Evolutionary conservation across 2,888 invertebrate species (phyloP), one percentile per base, ranked within the genome.

Genomic region (Tinea pellionella): DNA sequence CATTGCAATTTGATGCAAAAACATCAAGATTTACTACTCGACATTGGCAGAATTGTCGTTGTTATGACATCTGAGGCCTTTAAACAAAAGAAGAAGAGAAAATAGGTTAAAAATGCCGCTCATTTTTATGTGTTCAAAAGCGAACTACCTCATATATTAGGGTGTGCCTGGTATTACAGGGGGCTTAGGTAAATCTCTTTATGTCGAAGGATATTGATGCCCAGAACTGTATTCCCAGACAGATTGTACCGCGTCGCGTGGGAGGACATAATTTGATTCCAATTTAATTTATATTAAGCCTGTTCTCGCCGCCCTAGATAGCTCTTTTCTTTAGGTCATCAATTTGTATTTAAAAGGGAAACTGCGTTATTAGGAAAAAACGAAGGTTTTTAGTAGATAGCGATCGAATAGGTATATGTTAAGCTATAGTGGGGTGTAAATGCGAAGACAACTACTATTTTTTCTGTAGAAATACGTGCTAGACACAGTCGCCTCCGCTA

Each of bases 191-290:
- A 62, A 64, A 65, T 66, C 65, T 63, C 63, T 57, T 61, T 64
- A 62, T 62, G 64, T 64, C 64, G 63, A 56, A 64, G 68, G 69
- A 67, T 71, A 72, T 71, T 68, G 68, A 69, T 67, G 68, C 64
- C 64, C 63, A 58, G 63, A 64, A 64, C 63, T 66, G 67, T 67
- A 67, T 66, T 66, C 65, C 59, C 59, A 30, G 4, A 15, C 61
- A 65, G 68, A 66, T 66, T 67, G 67, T 65, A 47, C 7, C 47
- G 37, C 2, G 16, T 18, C 55, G 55, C 18, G 59, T 61, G 64
- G 63, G 66, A 62, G 62, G 56, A 42, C 63, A 58, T 62, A 61
- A 67, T 66, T 66, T 68, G 70, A 71, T 68, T 67, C 67, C 66
- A 63, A 61, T 67, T 69, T 68, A 69, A 69, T 70, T 69, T 55